phyloP scores from a whole-genome alignment of 2,113 vertebrate species.

The Manacus vitellinus region DNA sequence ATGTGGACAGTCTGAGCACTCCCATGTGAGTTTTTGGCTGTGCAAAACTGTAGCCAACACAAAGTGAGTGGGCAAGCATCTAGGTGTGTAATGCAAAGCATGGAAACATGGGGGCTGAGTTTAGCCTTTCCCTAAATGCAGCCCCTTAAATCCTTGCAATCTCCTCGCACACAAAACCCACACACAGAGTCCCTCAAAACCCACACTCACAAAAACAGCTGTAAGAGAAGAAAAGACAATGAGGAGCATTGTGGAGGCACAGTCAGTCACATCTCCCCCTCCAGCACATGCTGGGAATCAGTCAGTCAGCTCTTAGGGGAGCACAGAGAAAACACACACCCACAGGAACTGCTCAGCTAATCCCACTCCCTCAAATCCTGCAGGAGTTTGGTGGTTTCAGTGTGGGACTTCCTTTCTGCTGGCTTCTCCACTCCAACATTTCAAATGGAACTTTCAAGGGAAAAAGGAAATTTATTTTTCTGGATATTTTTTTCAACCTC shows the following conservation, averaged over 20 bases:
- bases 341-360: background rate
- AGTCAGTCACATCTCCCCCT: background rate
- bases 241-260: constrained; percentile 40
- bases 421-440: background rate
- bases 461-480: background rate
- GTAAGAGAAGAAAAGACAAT: constrained; percentile 34
- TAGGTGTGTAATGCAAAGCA: constrained; percentile 28
- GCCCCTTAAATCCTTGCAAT: background rate
- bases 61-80: constrained; percentile 19
- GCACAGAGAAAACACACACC: constrained; percentile 1
- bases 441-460: background rate
- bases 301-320: background rate
- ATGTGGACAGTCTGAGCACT: background rate
- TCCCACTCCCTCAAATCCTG: background rate
- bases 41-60: background rate
- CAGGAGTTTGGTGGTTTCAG: background rate
- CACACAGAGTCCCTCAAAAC: background rate
- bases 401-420: background rate
- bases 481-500: background rate
- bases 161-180: background rate
- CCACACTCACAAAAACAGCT: constrained; percentile 30
- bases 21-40: constrained; percentile 18
- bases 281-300: constrained; percentile 31
- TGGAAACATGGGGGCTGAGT: background rate
- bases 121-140: background rate